A percentile compares a stretch with the other conserved stretches of the same genome.
These are phyloP conservation scores for Carlito syrichta DNA, from an alignment of 2,113 vertebrate genomes.

Conservation along the genomic window DNA sequence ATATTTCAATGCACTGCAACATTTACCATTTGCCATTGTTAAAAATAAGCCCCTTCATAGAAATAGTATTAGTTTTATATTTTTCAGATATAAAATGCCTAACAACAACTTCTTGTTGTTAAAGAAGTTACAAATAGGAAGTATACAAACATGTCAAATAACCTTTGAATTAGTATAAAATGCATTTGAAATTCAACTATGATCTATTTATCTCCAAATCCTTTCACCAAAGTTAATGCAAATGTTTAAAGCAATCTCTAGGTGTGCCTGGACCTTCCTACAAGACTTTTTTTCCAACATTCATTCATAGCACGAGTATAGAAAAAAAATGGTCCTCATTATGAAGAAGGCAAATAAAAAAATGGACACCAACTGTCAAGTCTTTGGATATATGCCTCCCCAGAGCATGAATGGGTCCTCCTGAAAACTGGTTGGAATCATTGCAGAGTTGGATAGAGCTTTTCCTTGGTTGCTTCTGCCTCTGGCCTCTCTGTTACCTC, in stretches of 20 bases:
- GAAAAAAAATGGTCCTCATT: not conserved
- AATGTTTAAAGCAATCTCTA: not conserved
- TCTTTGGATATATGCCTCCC: not conserved
- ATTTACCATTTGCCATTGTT: not conserved
- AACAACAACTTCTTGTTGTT: not conserved
- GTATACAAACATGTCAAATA: not conserved
- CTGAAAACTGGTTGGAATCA: not conserved
- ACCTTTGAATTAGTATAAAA: not conserved
- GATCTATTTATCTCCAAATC: no score
- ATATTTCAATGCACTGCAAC: no score
- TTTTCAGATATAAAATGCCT: no score
- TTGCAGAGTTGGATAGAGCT: not conserved
- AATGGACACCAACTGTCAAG: not conserved
- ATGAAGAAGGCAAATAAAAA: not conserved
- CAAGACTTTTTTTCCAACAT: not conserved
- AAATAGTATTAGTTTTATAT: not conserved
- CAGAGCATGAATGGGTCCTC: not conserved
- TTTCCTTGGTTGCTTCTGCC: not conserved
- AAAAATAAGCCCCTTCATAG: not conserved
- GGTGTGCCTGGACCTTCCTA: not conserved
- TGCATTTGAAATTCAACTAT: not conserved
- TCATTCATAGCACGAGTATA: not conserved
- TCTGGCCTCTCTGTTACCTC: accelerated
- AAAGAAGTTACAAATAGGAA: not conserved
- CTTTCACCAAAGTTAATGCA: not conserved